Evolutionary conservation across 2,113 vertebrate species (phyloP).

Genomic region (Dasyurus viverrinus): DNA sequence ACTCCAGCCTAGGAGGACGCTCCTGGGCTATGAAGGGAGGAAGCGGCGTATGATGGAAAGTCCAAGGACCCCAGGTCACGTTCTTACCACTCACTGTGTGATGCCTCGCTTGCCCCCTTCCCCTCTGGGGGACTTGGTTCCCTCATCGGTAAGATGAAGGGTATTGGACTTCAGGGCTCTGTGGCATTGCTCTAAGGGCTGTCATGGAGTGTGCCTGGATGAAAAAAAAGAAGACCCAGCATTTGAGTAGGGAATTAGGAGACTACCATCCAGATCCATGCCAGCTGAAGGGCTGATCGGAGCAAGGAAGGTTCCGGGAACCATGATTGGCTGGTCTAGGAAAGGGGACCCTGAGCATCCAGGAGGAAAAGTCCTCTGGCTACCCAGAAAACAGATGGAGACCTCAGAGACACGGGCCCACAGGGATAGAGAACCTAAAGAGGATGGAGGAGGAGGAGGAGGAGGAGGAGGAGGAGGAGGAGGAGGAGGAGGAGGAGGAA

Average conservation of each 20-base stretch:
- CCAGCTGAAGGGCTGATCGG: not conserved
- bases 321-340: not conserved
- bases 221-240: not conserved
- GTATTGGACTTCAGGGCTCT: conserved; percentile 6
- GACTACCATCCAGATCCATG: not conserved
- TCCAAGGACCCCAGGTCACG: not conserved
- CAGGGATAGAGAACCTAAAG: not conserved
- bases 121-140: conserved; percentile 7
- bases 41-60: not conserved
- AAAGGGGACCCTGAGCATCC: not conserved
- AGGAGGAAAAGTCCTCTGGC: not conserved
- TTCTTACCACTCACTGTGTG: not conserved
- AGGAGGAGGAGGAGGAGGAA: too few relatives aligned
- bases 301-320: not conserved
- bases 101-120: not conserved
- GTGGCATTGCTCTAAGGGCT: not conserved
- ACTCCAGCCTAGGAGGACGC: not conserved
- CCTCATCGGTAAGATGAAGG: conserved; percentile 1
- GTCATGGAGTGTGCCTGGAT: not conserved
- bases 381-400: not conserved
- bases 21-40: not conserved
- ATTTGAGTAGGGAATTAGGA: not conserved
- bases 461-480: too few relatives aligned
- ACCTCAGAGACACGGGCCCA: not conserved
- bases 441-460: not conserved